Evolutionary conservation across 2,888 invertebrate genomes (phyloP).

Genomic region (Ennomos quercinarius): DNA sequence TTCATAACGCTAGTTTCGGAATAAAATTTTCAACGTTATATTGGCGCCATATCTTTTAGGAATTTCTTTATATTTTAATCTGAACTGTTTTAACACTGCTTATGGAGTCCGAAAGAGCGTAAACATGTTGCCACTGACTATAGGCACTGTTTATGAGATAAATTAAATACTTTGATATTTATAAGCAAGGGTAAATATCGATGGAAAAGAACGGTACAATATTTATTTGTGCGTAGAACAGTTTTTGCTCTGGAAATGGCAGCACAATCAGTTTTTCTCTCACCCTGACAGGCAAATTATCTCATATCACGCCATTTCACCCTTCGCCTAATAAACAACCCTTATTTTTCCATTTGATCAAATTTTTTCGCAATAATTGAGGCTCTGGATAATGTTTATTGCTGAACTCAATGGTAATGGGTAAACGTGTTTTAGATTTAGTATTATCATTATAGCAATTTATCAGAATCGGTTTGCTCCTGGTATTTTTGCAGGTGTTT

Average conservation of each 20-base stretch:
- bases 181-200: no score
- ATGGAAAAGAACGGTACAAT: no score
- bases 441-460: slow-evolving; percentile 12
- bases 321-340: slow-evolving; percentile 7
- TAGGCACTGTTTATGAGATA: no score
- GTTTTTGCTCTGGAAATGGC: slow-evolving; percentile 43
- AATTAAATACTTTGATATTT: no score
- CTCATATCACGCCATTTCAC: slow-evolving; percentile 44
- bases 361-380: slow-evolving; percentile 7
- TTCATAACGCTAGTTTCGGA: no score
- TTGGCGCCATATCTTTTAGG: no score
- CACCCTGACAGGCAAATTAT: slow-evolving; percentile 55
- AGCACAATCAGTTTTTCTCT: slow-evolving; percentile 53
- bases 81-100: no score
- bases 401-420: background rate
- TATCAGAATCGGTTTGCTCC: background rate
- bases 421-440: background rate
- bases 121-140: no score
- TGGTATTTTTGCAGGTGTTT: slow-evolving; percentile 4
- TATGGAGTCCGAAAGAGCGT: no score
- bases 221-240: slow-evolving; percentile 14
- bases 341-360: slow-evolving; percentile 6
- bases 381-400: background rate
- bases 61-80: no score
- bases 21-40: no score